A percentile compares a stretch with the other conserved stretches of the same genome.
These are phyloP conservation scores for Pristionchus pacificus DNA, from an alignment of 1,140 invertebrate species.

Conservation along the genomic window DNA sequence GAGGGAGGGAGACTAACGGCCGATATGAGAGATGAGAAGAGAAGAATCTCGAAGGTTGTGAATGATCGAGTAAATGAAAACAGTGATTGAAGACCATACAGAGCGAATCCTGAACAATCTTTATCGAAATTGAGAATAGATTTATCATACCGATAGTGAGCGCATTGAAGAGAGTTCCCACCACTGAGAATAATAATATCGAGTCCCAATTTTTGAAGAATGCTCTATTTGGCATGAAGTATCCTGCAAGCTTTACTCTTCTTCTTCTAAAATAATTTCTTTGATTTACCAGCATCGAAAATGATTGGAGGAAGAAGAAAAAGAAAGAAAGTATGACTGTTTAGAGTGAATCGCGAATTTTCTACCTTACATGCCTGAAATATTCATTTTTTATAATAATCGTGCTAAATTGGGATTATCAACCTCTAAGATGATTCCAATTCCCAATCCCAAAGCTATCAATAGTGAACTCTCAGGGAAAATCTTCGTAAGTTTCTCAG, in stretches of 20 bases:
- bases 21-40: slow-evolving; percentile 89
- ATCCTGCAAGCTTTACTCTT: too few species aligned
- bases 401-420: background rate
- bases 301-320: slow-evolving; percentile 60
- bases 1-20: too few species aligned
- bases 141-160: slow-evolving; percentile 34
- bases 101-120: background rate
- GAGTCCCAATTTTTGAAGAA: slow-evolving; percentile 46
- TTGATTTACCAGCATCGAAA: slow-evolving; percentile 59
- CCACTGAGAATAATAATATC: slow-evolving; percentile 36
- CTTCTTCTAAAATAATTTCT: too few species aligned
- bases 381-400: too few species aligned
- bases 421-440: background rate
- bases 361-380: too few species aligned
- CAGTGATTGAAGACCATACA: background rate
- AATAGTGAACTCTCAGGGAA: background rate
- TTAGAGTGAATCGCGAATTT: too few species aligned
- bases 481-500: background rate
- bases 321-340: slow-evolving; percentile 43
- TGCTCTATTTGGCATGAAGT: slow-evolving; percentile 46
- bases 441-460: background rate
- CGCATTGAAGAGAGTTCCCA: slow-evolving; percentile 41
- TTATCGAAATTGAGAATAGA: too few species aligned
- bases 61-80: slow-evolving; percentile 26
- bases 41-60: slow-evolving; percentile 75